Percentiles rank a stretch among this genome's conserved stretches.
Evolutionary conservation across 2,797 vertebrate genomes (phyloP).

Genomic region (Micromesistius poutassou): DNA sequence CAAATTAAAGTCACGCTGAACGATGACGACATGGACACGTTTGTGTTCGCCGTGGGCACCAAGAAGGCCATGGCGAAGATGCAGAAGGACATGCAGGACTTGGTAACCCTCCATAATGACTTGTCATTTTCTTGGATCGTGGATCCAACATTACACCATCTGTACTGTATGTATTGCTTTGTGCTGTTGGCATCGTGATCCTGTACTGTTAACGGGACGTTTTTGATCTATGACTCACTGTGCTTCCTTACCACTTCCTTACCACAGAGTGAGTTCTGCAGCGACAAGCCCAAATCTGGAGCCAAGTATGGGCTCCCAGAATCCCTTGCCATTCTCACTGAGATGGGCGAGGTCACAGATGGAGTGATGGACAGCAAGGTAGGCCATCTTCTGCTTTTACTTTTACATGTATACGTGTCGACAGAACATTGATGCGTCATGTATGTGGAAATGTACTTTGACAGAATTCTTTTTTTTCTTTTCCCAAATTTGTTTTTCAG

Average conservation of each 20-base stretch:
- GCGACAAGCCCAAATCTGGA: conserved; percentile 97
- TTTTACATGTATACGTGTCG: neutral
- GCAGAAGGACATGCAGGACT: conserved; percentile 99
- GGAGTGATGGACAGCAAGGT: conserved; percentile 98
- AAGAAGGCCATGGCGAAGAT: conserved; percentile 90
- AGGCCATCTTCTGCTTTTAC: neutral
- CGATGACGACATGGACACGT: conserved; percentile 98
- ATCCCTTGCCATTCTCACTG: conserved; percentile 87
- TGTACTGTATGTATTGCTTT: neutral
- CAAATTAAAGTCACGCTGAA: conserved; percentile 99
- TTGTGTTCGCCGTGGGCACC: conserved; percentile 94
- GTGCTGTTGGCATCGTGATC: neutral
- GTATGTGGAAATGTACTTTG: neutral
- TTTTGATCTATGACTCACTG: neutral
- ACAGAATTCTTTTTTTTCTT: neutral
- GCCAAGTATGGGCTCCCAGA: conserved; percentile 92
- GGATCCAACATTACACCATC: neutral
- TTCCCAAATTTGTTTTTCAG: conserved; percentile 68
- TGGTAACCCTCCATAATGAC: conserved; percentile 73
- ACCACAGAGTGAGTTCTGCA: conserved; percentile 95
- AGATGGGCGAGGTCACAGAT: conserved; percentile 98
- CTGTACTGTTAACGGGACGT: neutral
- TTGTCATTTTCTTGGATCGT: neutral
- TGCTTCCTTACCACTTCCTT: conserved; percentile 7
- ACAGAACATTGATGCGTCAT: neutral